Base-by-base conservation (phyloP, 2,797 vertebrate species). In the Pseudocheirus occidentalis region DNA sequence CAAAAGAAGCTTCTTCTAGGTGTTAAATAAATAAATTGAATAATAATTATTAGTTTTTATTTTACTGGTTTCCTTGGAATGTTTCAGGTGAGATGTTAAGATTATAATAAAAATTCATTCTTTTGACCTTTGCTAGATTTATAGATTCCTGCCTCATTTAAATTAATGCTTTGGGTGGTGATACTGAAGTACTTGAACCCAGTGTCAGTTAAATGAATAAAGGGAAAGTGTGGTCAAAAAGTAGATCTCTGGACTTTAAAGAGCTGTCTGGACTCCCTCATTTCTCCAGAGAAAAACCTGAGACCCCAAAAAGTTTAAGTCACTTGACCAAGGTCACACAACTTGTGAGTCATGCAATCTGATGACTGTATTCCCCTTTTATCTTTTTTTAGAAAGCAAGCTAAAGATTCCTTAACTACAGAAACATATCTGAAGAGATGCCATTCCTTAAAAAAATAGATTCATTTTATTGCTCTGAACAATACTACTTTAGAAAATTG, bases 1-100 rank as follows among this genome's bases (percentile, higher is more conserved):
- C 55, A 81, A 29, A 34, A 96, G 57, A 92, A 87, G 28, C 10
- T 29, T 94, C 55, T 92, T 66, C 55, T 28, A 31, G 31, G 13
- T 91, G 90, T 81, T 54, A 57, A 93, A 89, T 40, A 59, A 95
- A 91, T 73, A 91, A 94, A 92, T 93, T 18, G 93, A n/a, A 24
- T 14, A 55, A 7, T 89, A 58, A 90, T 90, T 81, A 29, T 46
- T 62, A 18, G 3, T 27, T 54, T 55, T 0, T 54, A 90, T 92
- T 24, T 28, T 90, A 57, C 73, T 81, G 90, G 40, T 46, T 95
- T 50, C 46, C 59, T 89, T 56, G 55, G 55, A 94, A 31, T 53
- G 93, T 24, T 55, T 62, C 89, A 57, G 62, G 53, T 31, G 46
- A 59, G 28, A 91, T 57, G 14, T 52, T 91, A 90, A 53, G 57